Evolutionary conservation across 2,888 invertebrate genomes (phyloP), one percentile per base, ranked within the genome.

Genomic region (Formica aserva): DNA sequence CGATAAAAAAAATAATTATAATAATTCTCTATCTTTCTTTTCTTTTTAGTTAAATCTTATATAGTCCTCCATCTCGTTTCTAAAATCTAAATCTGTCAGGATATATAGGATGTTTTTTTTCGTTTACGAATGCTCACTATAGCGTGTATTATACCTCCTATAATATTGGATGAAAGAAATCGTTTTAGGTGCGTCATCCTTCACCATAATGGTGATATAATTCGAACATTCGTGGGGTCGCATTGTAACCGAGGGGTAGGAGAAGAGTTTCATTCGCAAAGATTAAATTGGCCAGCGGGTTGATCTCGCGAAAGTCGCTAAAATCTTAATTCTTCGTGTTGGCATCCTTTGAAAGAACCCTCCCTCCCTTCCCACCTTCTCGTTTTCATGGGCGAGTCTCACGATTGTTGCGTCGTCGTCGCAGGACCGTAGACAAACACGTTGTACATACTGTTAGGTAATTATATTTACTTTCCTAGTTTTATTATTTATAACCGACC

Each of bases 401-500:
- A 90, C 92, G 91, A 94, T 94, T 94, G 92, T 93, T 93, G 92
- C 93, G 91, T 85, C 89, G 89, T 85, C 85, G 74, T 57, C 45
- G 62, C 69, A 60, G 78, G 65, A 69, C 80, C 84, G 88, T 91
- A 91, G 90, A 91, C 92, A 93, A 93, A 93, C 93, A 92, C 90
- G 89, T 92, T 92, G 89, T 91, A 92, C 89, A 89, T 85, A 87
- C 88, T 78, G 86, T 88, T 90, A 89, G 92, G 92, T 94, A 94
- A 94, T 94, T 94, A 94, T 94, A 94, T 94, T 94, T 94, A 93
- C 94, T 92, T 93, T 93, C 89, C 90, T 90, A 88, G 87, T 92
- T 94, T 94, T 94, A 94, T 94, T 94, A 94, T 94, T 94, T 92
- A 94, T 91, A 88, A 32, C 63, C 65, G 77, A 3, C 8, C 32